These are phyloP conservation scores for Caerostris darwini DNA, from an alignment of 1,140 invertebrate species.

Conservation along the genomic window DNA sequence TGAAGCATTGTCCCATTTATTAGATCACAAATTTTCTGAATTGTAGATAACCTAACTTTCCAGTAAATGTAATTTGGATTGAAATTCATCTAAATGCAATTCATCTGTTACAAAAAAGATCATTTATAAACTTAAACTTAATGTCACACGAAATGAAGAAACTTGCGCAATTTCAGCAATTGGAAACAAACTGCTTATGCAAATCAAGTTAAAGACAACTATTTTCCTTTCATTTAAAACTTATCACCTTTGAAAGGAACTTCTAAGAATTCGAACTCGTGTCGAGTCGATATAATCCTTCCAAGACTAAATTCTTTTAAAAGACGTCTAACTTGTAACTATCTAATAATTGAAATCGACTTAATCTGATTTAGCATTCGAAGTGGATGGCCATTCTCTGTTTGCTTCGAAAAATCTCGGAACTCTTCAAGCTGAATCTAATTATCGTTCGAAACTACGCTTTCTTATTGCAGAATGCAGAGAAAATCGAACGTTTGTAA, in stretches of 20 bases:
- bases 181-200: too few species aligned
- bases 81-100: too few species aligned
- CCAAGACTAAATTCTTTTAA: background rate
- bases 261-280: background rate
- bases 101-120: too few species aligned
- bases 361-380: background rate
- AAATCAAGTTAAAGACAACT: background rate
- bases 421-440: background rate
- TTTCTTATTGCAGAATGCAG: background rate
- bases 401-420: background rate
- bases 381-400: background rate
- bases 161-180: too few species aligned
- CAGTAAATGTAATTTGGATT: too few species aligned
- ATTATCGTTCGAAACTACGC: background rate
- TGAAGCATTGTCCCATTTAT: too few species aligned
- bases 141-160: too few species aligned
- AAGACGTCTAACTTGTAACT: background rate
- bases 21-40: too few species aligned
- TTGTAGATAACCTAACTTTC: too few species aligned
- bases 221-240: background rate
- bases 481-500: background rate
- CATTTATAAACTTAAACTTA: too few species aligned
- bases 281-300: background rate
- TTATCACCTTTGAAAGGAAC: background rate
- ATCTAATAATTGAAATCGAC: background rate